Evolutionary conservation across 1,140 invertebrate species (phyloP).

Genomic region (Sinonovacula constricta): DNA sequence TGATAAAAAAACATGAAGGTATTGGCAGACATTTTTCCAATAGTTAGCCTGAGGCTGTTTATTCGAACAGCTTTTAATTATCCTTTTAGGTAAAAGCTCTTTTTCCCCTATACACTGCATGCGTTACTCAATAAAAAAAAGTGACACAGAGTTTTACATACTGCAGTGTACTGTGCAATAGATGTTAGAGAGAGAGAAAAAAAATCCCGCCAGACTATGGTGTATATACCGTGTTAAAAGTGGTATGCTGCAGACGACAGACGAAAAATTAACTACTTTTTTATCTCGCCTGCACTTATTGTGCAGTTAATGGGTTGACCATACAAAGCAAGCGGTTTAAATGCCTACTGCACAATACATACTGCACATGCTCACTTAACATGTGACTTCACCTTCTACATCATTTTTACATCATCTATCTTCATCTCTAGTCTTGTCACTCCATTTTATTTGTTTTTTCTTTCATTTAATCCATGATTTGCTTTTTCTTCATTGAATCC

Average conservation of each 20-base stretch:
- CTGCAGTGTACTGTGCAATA: background rate
- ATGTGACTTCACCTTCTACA: no score
- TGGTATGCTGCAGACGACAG: background rate
- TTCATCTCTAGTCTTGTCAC: no score
- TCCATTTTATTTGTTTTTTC: no score
- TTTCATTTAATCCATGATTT: no score
- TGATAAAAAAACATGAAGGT: conserved; percentile 4
- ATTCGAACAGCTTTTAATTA: background rate
- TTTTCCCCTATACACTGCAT: background rate
- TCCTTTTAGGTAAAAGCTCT: background rate
- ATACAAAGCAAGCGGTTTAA: no score
- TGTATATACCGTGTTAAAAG: background rate
- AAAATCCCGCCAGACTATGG: background rate
- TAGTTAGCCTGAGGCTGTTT: background rate
- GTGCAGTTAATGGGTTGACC: no score
- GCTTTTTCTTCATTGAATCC: no score
- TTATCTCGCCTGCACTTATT: no score
- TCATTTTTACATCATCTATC: no score
- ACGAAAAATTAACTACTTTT: no score
- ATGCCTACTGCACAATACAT: no score
- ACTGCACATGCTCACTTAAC: no score
- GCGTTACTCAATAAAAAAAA: background rate
- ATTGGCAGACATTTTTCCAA: conserved; percentile 17
- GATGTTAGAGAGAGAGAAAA: background rate
- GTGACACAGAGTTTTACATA: background rate